These are phyloP conservation scores for Ancistrus triradiatus DNA, from an alignment of 2,113 vertebrate genomes.

Conservation along the genomic window DNA sequence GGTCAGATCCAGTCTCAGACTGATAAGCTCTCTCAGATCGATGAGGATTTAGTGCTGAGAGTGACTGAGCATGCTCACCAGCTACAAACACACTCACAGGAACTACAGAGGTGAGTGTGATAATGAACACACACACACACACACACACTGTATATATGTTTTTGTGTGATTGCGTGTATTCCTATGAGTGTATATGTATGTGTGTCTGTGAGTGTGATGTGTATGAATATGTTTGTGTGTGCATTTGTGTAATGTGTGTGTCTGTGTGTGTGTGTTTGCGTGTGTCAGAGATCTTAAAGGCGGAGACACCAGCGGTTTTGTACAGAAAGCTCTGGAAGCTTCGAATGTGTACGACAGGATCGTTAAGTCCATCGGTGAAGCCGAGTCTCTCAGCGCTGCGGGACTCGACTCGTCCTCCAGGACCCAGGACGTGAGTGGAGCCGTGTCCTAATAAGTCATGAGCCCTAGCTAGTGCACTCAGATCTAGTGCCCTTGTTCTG, in stretches of 20 bases:
- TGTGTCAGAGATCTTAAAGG: constrained; percentile 70
- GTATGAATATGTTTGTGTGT: not conserved
- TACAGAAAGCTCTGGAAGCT: constrained; percentile 88
- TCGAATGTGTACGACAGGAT: constrained; percentile 93
- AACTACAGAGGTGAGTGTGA: constrained; percentile 74
- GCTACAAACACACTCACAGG: constrained; percentile 74
- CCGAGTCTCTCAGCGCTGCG: constrained; percentile 73
- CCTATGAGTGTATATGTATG: not conserved
- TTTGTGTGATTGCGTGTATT: not conserved
- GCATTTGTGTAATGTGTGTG: constrained; percentile 4
- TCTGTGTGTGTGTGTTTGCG: constrained; percentile 21
- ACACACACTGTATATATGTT: not conserved
- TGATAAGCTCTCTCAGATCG: constrained; percentile 75
- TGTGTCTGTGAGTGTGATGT: constrained; percentile 19
- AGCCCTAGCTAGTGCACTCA: too few relatives aligned
- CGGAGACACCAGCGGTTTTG: constrained; percentile 84
- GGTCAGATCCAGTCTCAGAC: constrained; percentile 72
- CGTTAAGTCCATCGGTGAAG: constrained; percentile 74
- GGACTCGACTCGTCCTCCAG: constrained; percentile 76
- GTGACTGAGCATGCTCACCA: constrained; percentile 73
- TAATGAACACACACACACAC: constrained; percentile 44
- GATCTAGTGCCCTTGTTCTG: too few relatives aligned
- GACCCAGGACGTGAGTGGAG: constrained; percentile 78
- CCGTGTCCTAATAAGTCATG: too few relatives aligned
- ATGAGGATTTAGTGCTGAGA: constrained; percentile 76